Conservation (phyloP, 2,797 vertebrate species). For the Glyptemys insculpta region DNA sequence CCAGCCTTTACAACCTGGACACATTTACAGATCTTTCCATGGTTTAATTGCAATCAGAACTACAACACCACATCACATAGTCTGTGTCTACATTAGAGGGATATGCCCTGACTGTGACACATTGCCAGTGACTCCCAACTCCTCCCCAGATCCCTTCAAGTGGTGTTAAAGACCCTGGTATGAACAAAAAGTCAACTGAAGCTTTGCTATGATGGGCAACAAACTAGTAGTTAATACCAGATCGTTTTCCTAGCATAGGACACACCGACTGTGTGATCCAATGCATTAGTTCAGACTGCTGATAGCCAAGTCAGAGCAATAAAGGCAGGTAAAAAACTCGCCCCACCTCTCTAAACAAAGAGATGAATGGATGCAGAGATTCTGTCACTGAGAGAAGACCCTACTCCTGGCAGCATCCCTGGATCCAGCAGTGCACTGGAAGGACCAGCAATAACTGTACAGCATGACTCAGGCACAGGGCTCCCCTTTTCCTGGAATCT, state of each 20-base stretch:
- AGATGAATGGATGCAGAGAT: not conserved
- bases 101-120: not conserved
- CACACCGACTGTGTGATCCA: not conserved
- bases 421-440: rapidly evolving
- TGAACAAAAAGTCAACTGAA: not conserved
- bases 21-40: rapidly evolving
- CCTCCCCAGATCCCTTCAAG: not conserved
- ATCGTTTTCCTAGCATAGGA: not conserved
- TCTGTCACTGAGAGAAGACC: rapidly evolving
- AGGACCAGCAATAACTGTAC: rapidly evolving
- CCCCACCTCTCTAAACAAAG: rapidly evolving
- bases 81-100: not conserved
- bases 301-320: rapidly evolving
- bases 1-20: rapidly evolving
- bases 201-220: not conserved
- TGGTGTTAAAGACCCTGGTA: rapidly evolving
- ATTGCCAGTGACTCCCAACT: not conserved
- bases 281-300: not conserved
- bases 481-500: rapidly evolving
- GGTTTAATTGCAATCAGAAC: not conserved
- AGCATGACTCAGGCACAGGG: not conserved
- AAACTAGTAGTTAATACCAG: not conserved
- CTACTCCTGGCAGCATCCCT: rapidly evolving
- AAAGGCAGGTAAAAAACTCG: rapidly evolving
- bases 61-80: not conserved